Evolutionary conservation across 2,797 vertebrate genomes (phyloP), one percentile per base, ranked within the genome.

Genomic region (Leptatherina wallacei): DNA sequence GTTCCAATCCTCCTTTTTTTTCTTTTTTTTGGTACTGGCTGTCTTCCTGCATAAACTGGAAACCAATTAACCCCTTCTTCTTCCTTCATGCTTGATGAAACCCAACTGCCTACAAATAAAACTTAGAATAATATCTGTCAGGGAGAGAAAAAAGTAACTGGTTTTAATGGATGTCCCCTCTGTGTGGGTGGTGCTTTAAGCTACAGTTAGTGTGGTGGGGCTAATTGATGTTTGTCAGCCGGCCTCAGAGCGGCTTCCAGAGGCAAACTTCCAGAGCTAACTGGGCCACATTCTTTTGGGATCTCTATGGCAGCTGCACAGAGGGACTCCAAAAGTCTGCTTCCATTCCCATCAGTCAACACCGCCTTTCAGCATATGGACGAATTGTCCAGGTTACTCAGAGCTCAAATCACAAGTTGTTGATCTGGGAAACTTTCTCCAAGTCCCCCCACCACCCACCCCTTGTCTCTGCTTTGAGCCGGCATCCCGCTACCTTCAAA

Each of bases 241-340:
- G 1, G 74, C 73, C 78, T 89, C 77, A 81, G 74, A 84, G 81
- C 30, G 0, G 83, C 80, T 80, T 90, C 88, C 90, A 90, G 83
- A 86, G 85, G 90, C 88, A 88, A 85, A 91, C 83, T 76, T 89
- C 84, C 87, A 91, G 84, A 88, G 83, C 84, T 86, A 92, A 92
- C 86, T 84, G 87, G 87, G 85, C 69, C 84, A 86, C 90, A 93
- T 94, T 92, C 93, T 91, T 89, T 77, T 75, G 78, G 82, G 87
- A 88, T 91, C 89, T 88, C 91, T 89, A 92, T 91, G 90, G 90
- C 88, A 92, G 91, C 91, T 90, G 88, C 90, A 85, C 90, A 88
- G 86, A 85, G 86, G 76, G 84, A 86, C 88, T 87, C 83, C 84
- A 75, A 82, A 81, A 71, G 77, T 79, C 78, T 80, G 79, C 77